These are phyloP conservation scores for Neotoma lepida DNA, from an alignment of 2,113 vertebrate genomes.

Conservation along the genomic window DNA sequence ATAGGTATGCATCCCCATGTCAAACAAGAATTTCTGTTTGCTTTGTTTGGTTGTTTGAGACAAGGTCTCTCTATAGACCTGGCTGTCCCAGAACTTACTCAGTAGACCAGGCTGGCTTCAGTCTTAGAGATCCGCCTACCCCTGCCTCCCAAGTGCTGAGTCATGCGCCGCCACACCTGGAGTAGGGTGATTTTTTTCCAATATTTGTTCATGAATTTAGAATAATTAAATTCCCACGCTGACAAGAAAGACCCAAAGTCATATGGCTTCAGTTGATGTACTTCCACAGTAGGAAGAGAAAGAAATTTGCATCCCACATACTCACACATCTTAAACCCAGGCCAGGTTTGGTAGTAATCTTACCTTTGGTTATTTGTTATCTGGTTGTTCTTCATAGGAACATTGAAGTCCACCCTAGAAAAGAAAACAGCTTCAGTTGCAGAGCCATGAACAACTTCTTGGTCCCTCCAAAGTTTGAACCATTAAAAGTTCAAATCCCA, in stretches of 20 bases:
- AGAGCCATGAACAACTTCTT: conserved; percentile 24
- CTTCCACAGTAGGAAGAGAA: conserved; percentile 61
- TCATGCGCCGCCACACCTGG: not conserved
- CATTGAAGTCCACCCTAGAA: conserved; percentile 97
- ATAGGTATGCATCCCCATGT: not conserved
- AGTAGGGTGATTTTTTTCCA: not conserved
- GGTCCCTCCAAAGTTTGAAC: not conserved
- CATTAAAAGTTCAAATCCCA: conserved; percentile 46
- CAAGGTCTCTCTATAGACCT: not conserved
- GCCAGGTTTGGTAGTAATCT: conserved; percentile 35
- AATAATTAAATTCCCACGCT: conserved; percentile 13
- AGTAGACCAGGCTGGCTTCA: too few relatives aligned
- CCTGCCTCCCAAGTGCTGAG: not conserved
- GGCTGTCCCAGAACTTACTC: not conserved
- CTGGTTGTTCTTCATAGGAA: conserved; percentile 97
- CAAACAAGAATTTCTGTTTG: not conserved
- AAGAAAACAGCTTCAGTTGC: conserved; percentile 15
- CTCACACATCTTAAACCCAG: not conserved
- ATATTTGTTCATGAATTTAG: not conserved
- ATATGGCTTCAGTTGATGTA: not conserved
- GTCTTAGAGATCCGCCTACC: not conserved
- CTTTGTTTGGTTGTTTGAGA: not conserved
- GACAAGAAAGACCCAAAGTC: conserved; percentile 26
- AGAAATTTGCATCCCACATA: not conserved
- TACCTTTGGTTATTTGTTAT: conserved; percentile 99